A percentile compares a stretch with the other conserved stretches of the same genome.
These are phyloP conservation scores for Zygaena filipendulae DNA, from an alignment of 2,888 invertebrate genomes.

Conservation along the genomic window DNA sequence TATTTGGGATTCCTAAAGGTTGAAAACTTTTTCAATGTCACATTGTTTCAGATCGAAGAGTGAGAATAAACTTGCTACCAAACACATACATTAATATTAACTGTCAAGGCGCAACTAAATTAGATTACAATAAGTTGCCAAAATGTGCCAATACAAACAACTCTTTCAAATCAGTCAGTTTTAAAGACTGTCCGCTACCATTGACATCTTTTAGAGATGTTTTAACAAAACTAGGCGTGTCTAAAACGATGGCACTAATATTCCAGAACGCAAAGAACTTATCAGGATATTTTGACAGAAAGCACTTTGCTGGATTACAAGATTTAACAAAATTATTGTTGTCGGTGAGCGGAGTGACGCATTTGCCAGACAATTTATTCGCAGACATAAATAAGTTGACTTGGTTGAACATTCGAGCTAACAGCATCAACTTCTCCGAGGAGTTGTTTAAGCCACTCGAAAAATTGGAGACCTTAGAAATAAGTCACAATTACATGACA, in stretches of 20 bases:
- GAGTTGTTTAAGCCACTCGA: constrained; percentile 66
- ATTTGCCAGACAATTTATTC: constrained; percentile 72
- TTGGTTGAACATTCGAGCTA: constrained; percentile 72
- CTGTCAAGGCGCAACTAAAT: constrained; percentile 45
- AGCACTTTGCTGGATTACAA: constrained; percentile 68
- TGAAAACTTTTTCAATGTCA: too few relatives aligned
- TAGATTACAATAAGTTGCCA: constrained; percentile 55
- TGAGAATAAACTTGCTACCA: constrained; percentile 52
- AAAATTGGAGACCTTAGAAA: constrained; percentile 70
- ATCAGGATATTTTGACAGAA: constrained; percentile 64
- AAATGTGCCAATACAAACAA: constrained; percentile 48
- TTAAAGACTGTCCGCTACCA: constrained; percentile 68
- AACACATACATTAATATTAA: constrained; percentile 51
- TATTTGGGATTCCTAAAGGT: too few relatives aligned
- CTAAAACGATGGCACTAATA: constrained; percentile 60
- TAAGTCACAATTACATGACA: constrained; percentile 74
- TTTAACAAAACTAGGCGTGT: constrained; percentile 50
- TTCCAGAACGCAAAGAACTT: constrained; percentile 65
- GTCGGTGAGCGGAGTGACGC: constrained; percentile 70
- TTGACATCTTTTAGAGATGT: constrained; percentile 55
- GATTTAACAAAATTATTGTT: constrained; percentile 66
- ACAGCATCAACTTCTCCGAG: constrained; percentile 66
- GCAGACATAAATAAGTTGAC: constrained; percentile 68
- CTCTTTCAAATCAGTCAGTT: constrained; percentile 53
- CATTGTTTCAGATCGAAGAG: constrained; percentile 45